Evolutionary conservation across 2,113 vertebrate genomes (phyloP).

Genomic region (Indicator maculatus): DNA sequence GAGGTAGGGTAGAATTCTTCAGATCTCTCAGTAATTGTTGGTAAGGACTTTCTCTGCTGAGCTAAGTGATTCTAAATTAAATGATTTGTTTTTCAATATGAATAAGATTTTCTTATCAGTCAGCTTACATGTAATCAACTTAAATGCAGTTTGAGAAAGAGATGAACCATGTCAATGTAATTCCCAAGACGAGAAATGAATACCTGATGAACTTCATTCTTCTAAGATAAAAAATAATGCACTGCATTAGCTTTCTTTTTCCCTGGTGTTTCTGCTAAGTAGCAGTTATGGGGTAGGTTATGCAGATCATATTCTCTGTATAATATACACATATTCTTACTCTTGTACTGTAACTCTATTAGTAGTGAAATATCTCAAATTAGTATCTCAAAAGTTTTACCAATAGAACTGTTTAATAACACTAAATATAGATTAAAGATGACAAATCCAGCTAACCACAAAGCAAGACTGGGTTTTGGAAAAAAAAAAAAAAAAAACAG

Average conservation of each 20-base stretch:
- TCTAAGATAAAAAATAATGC: background rate
- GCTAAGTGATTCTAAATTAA: slow-evolving; percentile 40
- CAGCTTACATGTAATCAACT: slow-evolving; percentile 37
- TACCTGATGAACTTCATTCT: slow-evolving; percentile 34
- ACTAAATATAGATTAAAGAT: background rate
- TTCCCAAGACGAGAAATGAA: slow-evolving; percentile 22
- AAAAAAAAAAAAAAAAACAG: background rate
- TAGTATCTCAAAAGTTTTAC: background rate
- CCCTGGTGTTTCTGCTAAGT: background rate
- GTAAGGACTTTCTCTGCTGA: slow-evolving; percentile 2
- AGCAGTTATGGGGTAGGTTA: background rate
- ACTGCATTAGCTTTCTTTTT: background rate
- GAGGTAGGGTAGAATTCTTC: background rate
- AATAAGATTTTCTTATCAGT: slow-evolving; percentile 44
- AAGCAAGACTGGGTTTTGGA: background rate
- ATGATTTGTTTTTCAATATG: slow-evolving; percentile 27
- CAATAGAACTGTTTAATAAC: background rate
- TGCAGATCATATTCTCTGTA: background rate
- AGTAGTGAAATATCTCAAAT: background rate
- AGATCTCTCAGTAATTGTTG: background rate
- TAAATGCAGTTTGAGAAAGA: slow-evolving; percentile 34
- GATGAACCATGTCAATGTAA: slow-evolving; percentile 19
- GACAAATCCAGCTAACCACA: background rate
- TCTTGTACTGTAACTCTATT: background rate
- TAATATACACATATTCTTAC: background rate